phyloP scores from a whole-genome alignment of 2,113 vertebrate genomes.

The Thalassarche chlororhynchos region DNA sequence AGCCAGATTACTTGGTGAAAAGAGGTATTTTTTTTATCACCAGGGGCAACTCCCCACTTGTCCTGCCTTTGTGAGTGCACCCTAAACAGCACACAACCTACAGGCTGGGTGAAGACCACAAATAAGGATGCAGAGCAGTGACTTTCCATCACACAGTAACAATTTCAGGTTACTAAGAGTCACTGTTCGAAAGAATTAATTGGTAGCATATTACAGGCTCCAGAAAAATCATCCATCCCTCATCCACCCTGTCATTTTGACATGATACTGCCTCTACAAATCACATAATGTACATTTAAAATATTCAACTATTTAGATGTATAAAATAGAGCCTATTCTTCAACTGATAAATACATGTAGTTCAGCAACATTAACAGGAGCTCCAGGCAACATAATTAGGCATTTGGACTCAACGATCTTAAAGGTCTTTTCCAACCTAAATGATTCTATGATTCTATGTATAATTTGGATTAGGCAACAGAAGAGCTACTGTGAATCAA shows the following conservation, averaged over 20 bases:
- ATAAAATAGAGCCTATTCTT: neutral
- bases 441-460: neutral
- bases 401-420: neutral
- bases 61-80: neutral
- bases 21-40: neutral
- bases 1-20: neutral
- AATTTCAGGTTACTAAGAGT: neutral
- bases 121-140: neutral
- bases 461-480: neutral
- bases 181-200: neutral
- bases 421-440: neutral
- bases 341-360: slow-evolving; percentile 12
- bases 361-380: neutral
- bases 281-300: neutral
- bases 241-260: neutral
- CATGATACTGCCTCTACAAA: neutral
- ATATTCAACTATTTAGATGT: neutral
- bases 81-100: neutral
- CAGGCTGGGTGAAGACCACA: neutral
- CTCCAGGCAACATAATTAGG: slow-evolving; percentile 3
- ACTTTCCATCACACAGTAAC: neutral
- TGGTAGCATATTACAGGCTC: neutral
- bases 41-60: neutral
- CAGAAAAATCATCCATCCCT: neutral
- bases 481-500: neutral